phyloP scores from a whole-genome alignment of 2,113 vertebrate genomes.

The Mobula hypostoma region DNA sequence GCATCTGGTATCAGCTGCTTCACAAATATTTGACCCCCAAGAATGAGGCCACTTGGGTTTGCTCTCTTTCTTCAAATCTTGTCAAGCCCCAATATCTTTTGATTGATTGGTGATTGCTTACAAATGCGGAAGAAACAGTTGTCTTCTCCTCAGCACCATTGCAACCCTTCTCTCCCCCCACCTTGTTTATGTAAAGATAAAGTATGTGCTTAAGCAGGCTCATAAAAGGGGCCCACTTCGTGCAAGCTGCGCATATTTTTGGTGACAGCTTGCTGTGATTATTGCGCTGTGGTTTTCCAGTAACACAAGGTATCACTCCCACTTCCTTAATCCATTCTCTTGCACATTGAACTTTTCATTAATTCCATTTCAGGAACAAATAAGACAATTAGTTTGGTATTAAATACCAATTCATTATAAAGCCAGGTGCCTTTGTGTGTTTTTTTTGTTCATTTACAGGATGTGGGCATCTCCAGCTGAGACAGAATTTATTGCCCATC shows the following conservation, averaged over 20 bases:
- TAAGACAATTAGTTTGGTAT: constrained; percentile 11
- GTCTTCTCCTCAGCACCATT: not conserved
- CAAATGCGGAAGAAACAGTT: not conserved
- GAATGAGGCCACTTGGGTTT: not conserved
- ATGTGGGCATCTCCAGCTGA: too few relatives aligned
- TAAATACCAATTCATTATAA: constrained; percentile 27
- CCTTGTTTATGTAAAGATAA: not conserved
- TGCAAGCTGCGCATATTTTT: constrained; percentile 13
- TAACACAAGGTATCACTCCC: constrained; percentile 28
- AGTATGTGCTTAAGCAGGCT: not conserved
- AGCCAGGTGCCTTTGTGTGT: constrained; percentile 30
- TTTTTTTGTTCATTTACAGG: not conserved
- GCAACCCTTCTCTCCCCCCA: not conserved
- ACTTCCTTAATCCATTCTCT: constrained; percentile 31
- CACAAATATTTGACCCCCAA: constrained; percentile 17
- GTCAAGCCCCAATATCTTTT: constrained; percentile 18
- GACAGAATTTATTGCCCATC: too few relatives aligned
- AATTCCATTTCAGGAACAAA: constrained; percentile 34
- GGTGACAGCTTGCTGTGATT: constrained; percentile 35
- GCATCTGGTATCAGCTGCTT: constrained; percentile 24
- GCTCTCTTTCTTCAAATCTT: constrained; percentile 28
- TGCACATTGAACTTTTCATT: constrained; percentile 27
- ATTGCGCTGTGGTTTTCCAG: constrained; percentile 22
- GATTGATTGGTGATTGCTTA: constrained; percentile 1
- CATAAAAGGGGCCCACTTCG: constrained; percentile 8